Evolutionary conservation across 2,797 vertebrate species (phyloP).

Genomic region (Halcyon smyrnensis): DNA sequence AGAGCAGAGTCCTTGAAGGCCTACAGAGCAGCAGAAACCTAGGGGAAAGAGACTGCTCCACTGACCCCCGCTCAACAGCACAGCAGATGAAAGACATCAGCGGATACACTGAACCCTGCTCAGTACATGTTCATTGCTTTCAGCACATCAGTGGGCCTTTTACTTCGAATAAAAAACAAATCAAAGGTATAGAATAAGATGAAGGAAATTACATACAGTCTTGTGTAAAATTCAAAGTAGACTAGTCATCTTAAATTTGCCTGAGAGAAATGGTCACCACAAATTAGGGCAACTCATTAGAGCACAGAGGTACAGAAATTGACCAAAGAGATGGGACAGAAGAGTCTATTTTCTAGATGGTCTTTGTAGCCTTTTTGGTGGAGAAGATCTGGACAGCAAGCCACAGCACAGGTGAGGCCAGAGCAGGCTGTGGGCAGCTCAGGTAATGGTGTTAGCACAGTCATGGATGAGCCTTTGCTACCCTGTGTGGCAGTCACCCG

Average conservation of each 20-base stretch:
- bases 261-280: neutral
- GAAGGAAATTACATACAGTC: neutral
- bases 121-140: neutral
- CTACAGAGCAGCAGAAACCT: neutral
- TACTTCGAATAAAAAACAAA: neutral
- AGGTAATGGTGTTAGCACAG: rapidly evolving
- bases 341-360: neutral
- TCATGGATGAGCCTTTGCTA: neutral
- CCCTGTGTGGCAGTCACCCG: neutral
- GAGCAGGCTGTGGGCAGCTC: neutral
- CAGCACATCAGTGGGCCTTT: neutral
- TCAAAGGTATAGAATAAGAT: neutral
- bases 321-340: neutral
- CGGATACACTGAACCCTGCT: neutral
- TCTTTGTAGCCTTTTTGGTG: neutral
- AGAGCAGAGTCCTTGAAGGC: neutral
- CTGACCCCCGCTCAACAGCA: neutral
- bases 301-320: neutral
- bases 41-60: neutral
- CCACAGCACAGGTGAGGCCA: rapidly evolving
- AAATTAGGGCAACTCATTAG: neutral
- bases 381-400: neutral
- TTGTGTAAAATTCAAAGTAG: neutral
- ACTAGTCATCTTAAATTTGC: neutral
- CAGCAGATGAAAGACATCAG: neutral